These are phyloP conservation scores for Morpho achilles DNA, from an alignment of 2,888 invertebrate genomes.

Conservation along the genomic window DNA sequence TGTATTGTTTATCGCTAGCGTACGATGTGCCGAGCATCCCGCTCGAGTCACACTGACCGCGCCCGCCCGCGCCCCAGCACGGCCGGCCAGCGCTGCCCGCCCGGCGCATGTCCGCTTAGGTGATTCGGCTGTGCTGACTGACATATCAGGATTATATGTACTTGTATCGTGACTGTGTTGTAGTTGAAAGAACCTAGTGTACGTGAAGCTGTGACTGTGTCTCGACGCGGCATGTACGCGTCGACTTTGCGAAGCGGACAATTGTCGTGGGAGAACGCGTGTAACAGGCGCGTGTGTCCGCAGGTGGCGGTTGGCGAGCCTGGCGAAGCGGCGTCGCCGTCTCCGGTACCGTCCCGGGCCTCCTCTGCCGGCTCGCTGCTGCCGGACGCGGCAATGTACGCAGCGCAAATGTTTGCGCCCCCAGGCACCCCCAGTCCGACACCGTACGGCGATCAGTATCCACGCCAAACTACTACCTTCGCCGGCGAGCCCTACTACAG, in stretches of 20 bases:
- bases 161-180: conserved; percentile 60
- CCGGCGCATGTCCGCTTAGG: conserved; percentile 77
- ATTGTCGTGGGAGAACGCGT: conserved; percentile 81
- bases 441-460: conserved; percentile 76
- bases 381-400: conserved; percentile 83
- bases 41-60: conserved; percentile 79
- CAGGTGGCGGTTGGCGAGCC: conserved; percentile 78
- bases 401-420: conserved; percentile 84
- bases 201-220: conserved; percentile 74
- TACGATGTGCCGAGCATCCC: conserved; percentile 77
- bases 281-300: conserved; percentile 82
- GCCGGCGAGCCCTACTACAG: conserved; percentile 88
- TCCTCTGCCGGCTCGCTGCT: conserved; percentile 77
- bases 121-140: conserved; percentile 57
- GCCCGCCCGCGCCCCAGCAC: conserved; percentile 80
- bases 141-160: conserved; percentile 44
- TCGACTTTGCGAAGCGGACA: conserved; percentile 80
- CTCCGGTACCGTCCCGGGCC: conserved; percentile 82
- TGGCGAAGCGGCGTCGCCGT: conserved; percentile 81
- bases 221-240: conserved; percentile 76
- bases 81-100: conserved; percentile 79
- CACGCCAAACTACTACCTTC: conserved; percentile 79
- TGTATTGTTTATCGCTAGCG: conserved; percentile 78
- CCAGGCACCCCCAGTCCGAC: conserved; percentile 84
- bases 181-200: conserved; percentile 58